These are phyloP conservation scores for Lacerta viridis DNA, from an alignment of 2,797 vertebrate genomes.

Conservation along the genomic window DNA sequence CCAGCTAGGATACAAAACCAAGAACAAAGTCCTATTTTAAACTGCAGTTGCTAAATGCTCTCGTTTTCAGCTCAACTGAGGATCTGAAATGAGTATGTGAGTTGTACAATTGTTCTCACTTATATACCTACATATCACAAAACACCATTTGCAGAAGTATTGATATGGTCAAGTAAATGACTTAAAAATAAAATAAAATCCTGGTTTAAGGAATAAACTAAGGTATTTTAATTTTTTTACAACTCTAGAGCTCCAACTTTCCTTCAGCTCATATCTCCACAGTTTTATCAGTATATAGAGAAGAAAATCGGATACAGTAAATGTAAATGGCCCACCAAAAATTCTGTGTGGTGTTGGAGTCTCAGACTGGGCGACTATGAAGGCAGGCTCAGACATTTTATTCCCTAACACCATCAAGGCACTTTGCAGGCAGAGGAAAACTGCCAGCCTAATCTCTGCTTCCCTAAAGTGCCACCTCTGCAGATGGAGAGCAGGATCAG, in stretches of 20 bases:
- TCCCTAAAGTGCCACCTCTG: not conserved
- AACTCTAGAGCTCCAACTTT: not conserved
- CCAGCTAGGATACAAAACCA: conserved; percentile 33
- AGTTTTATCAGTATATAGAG: not conserved
- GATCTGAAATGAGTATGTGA: conserved; percentile 5
- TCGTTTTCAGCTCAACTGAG: not conserved
- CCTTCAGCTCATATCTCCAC: not conserved
- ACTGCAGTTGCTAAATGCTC: not conserved
- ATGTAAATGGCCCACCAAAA: not conserved
- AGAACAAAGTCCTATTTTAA: conserved; percentile 48
- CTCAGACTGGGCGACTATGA: not conserved
- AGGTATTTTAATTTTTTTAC: not conserved
- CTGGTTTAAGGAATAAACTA: not conserved
- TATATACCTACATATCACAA: not conserved
- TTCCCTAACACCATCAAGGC: not conserved
- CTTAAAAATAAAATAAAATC: no score
- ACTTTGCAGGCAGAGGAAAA: not conserved
- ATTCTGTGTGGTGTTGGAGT: no score
- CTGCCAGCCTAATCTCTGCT: not conserved
- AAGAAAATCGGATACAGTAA: not conserved
- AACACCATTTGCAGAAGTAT: conserved; percentile 1
- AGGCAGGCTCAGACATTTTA: not conserved
- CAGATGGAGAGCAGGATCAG: not conserved
- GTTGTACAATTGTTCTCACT: not conserved
- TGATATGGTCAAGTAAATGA: not conserved